A percentile compares a stretch with the other conserved stretches of the same genome.
Conservation (phyloP, 1,140 invertebrate genomes). For the Dendrolimus kikuchii region DNA sequence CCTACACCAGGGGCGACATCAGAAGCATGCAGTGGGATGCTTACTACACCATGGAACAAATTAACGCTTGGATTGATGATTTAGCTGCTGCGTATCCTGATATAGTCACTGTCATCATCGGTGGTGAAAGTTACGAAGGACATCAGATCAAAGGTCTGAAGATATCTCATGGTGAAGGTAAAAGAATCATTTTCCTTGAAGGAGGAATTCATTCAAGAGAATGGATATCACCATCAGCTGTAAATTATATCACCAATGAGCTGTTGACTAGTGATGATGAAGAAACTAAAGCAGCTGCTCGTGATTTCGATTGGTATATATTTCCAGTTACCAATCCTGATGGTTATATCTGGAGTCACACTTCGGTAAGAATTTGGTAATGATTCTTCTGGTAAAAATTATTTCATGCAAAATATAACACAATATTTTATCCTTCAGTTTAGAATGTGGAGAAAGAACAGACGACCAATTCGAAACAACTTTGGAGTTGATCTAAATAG, state of each 20-base stretch:
- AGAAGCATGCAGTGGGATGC: constrained; percentile 56
- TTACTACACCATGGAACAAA: constrained; percentile 67
- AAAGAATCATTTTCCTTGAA: constrained; percentile 67
- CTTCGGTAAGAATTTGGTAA: constrained; percentile 35
- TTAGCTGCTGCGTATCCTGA: constrained; percentile 60
- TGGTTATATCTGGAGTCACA: constrained; percentile 77
- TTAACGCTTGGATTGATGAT: constrained; percentile 60
- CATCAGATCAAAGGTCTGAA: constrained; percentile 76
- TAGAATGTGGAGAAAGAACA: constrained; percentile 80
- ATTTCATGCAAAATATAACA: neutral
- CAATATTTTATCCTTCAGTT: constrained; percentile 37
- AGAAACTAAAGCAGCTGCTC: constrained; percentile 61
- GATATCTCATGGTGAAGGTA: constrained; percentile 71
- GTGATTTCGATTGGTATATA: constrained; percentile 82
- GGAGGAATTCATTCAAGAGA: constrained; percentile 79
- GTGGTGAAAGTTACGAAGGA: constrained; percentile 73
- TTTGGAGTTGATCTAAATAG: constrained; percentile 79
- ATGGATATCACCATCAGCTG: constrained; percentile 78
- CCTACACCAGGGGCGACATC: constrained; percentile 26
- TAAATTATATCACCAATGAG: constrained; percentile 75
- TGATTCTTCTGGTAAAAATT: neutral
- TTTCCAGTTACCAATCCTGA: constrained; percentile 81
- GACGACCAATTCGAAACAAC: constrained; percentile 48
- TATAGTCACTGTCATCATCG: constrained; percentile 58
- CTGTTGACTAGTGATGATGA: constrained; percentile 68